A percentile compares a stretch with the other conserved stretches of the same genome.
phyloP scores from a whole-genome alignment of 2,113 vertebrate species.

The Leuciscus idus region DNA sequence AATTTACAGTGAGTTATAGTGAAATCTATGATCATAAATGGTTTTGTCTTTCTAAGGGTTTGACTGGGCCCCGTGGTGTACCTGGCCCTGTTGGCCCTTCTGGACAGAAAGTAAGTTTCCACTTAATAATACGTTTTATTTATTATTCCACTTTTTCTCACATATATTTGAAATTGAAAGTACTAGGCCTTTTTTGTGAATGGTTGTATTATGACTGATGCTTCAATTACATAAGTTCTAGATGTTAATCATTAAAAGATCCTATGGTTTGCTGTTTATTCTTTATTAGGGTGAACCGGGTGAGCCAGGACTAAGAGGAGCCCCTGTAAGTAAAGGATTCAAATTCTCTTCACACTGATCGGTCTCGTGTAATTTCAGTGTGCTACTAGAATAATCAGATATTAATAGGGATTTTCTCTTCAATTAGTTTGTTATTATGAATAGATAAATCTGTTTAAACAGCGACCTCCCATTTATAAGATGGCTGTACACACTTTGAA shows the following conservation, averaged over 20 bases:
- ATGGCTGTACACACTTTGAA: neutral
- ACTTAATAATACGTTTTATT: neutral
- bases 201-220: neutral
- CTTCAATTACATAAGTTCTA: neutral
- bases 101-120: conserved; percentile 84
- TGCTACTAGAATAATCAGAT: neutral
- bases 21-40: neutral
- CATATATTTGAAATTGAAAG: neutral
- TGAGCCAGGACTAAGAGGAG: conserved; percentile 80
- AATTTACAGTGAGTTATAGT: neutral
- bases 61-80: conserved; percentile 87
- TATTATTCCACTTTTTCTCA: neutral
- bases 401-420: neutral
- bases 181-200: neutral
- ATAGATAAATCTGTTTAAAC: neutral
- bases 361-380: neutral
- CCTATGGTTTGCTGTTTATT: neutral
- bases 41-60: conserved; percentile 76
- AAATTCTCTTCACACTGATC: neutral
- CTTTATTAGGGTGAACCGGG: conserved; percentile 86
- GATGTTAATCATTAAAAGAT: neutral
- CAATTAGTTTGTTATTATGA: neutral
- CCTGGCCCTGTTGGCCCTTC: conserved; percentile 76
- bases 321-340: conserved; percentile 80
- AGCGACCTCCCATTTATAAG: neutral